These are phyloP conservation scores for Drosophila melanosoma DNA, from an alignment of 2,888 invertebrate species.

Conservation along the genomic window DNA sequence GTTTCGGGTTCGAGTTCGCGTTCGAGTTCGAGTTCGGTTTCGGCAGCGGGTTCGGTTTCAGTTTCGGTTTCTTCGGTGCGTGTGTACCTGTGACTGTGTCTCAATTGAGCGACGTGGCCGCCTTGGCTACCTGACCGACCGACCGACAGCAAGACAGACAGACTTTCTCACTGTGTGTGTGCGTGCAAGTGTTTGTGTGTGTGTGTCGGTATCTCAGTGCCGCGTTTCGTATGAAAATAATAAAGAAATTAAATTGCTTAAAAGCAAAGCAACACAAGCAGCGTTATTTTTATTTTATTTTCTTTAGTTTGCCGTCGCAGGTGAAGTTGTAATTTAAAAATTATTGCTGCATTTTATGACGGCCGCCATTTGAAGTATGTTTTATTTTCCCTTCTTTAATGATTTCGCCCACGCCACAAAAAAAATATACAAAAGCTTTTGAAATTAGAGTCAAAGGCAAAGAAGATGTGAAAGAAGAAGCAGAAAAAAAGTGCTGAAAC, in stretches of 20 bases:
- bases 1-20: conserved; percentile 17
- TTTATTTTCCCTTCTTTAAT: conserved; percentile 29
- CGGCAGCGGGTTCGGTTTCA: conserved; percentile 20
- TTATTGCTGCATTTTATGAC: conserved; percentile 64
- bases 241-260: conserved; percentile 81
- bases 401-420: conserved; percentile 41
- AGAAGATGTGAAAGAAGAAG: background rate
- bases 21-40: conserved; percentile 9
- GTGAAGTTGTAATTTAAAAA: conserved; percentile 57
- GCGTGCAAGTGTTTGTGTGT: conserved; percentile 3
- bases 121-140: conserved; percentile 60
- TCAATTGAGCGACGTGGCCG: conserved; percentile 68
- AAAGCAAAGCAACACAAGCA: conserved; percentile 54
- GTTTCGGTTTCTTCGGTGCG: conserved; percentile 41
- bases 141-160: background rate
- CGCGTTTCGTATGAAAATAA: conserved; percentile 76
- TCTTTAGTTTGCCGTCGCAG: conserved; percentile 32
- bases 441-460: conserved; percentile 19
- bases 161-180: conserved; percentile 15
- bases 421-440: background rate
- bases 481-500: conserved; percentile 30
- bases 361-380: conserved; percentile 37
- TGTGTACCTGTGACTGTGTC: conserved; percentile 60
- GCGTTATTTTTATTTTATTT: conserved; percentile 9
- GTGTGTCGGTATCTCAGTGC: conserved; percentile 32